Evolutionary conservation across 1,140 invertebrate genomes (phyloP), one percentile per base, ranked within the genome.

Genomic region (Pseudomyrmex dendroicus): DNA sequence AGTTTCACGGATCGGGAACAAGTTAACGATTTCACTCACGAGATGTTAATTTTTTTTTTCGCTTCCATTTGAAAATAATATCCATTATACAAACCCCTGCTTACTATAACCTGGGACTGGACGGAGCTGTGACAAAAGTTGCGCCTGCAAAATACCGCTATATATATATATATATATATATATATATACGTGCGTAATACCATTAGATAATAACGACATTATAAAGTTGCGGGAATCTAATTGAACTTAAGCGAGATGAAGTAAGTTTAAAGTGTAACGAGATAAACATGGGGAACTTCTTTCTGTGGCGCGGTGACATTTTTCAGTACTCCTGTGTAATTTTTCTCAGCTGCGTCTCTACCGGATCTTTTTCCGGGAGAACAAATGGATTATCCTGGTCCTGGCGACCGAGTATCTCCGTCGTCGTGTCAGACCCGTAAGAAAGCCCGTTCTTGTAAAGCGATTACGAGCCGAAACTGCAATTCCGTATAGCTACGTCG

Each of bases 281-380:
- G 76, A 80, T 80, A 80, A 80, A 80, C 76, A 80, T 80, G 76
- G 66, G 76, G 61, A 80, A 80, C 66, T 80, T 80, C 64, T 80
- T 80, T 35, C 4, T 35, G 64, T 20, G 66, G 66, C 48, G 59
- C 76, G 66, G 20, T 80, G 76, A 80, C 56, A 80, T 80, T 80
- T 80, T 80, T 80, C 76, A 80, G 66, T 48, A 46, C 76, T 70
- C 66, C 73, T 66, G 59, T 80, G 57, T 80, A 80, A 80, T 80
- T 80, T 80, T 80, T 80, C 76, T 80, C 76, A 80, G 76, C 54
- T 72, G 66, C 76, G 66, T 44, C 35, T 44, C 35, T 44, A 17
- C 44, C 52, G 64, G 44, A 59, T 48, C 64, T 48, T 54, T 50
- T 48, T 70, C 66, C 44, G 66, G n/a, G 66, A 46, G 76, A 72